These are phyloP conservation scores for Ypsolopha sequella DNA, from an alignment of 2,888 invertebrate species.

Conservation along the genomic window DNA sequence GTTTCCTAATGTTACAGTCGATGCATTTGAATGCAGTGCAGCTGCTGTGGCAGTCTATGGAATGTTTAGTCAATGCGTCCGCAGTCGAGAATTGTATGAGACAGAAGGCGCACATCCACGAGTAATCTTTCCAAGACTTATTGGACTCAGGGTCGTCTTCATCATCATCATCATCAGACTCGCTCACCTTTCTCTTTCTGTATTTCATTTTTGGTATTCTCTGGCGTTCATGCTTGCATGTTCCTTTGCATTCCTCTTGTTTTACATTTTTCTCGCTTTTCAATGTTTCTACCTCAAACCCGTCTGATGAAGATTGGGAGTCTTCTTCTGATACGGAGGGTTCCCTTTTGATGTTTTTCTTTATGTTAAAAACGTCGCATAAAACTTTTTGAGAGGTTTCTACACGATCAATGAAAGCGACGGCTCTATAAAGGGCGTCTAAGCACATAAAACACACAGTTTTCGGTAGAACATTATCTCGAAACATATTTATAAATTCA, in stretches of 20 bases:
- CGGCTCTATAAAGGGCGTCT: neutral
- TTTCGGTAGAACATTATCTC: neutral
- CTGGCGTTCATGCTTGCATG: too few species aligned
- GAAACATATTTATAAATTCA: neutral
- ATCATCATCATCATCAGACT: too few species aligned
- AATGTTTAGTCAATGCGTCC: conserved; percentile 46
- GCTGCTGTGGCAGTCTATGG: conserved; percentile 69
- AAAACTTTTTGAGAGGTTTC: neutral
- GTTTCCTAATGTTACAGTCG: conserved; percentile 60
- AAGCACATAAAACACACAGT: neutral
- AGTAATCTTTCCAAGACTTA: neutral
- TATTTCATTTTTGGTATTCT: too few species aligned
- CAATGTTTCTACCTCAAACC: neutral
- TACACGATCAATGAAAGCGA: neutral
- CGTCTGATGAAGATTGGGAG: neutral
- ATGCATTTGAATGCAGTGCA: conserved; percentile 74
- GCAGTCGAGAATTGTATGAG: neutral
- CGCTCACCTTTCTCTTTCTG: too few species aligned
- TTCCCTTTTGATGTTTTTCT: neutral
- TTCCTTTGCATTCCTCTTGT: too few species aligned
- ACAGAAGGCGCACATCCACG: conserved; percentile 3
- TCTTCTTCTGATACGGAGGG: neutral
- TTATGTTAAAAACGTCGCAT: neutral
- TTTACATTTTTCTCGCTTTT: neutral
- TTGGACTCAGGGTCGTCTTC: too few species aligned